Evolutionary conservation across 1,140 invertebrate species (phyloP).

Genomic region (Temnothorax nylanderi): DNA sequence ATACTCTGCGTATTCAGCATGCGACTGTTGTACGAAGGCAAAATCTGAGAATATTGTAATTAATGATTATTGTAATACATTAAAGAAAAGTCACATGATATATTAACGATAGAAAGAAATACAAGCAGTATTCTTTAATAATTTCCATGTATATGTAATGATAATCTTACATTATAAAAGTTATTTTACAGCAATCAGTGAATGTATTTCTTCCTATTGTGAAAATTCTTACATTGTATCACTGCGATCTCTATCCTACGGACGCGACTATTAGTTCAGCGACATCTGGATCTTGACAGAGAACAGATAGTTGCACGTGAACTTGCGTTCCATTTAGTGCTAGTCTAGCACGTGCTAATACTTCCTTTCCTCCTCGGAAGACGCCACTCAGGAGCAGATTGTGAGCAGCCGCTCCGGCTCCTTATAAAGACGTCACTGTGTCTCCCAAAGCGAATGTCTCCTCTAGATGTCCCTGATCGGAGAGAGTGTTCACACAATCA

Average conservation of each 20-base stretch:
- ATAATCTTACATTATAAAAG: conserved; percentile 35
- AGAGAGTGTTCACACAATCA: conserved; percentile 97
- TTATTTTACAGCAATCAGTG: conserved; percentile 30
- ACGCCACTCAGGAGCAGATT: conserved; percentile 93
- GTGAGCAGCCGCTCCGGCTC: conserved; percentile 95
- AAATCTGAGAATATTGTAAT: too few species aligned
- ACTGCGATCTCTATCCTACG: conserved; percentile 90
- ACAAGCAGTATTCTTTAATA: too few species aligned
- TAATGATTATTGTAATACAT: too few species aligned
- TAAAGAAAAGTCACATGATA: too few species aligned
- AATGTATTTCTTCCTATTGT: conserved; percentile 6
- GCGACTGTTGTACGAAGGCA: too few species aligned
- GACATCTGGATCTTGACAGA: conserved; percentile 90
- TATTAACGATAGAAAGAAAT: too few species aligned
- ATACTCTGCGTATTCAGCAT: too few species aligned
- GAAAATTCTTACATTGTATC: not conserved
- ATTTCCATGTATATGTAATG: conserved; percentile 1
- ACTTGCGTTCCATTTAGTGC: conserved; percentile 91
- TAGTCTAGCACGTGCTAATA: conserved; percentile 94
- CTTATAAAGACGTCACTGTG: conserved; percentile 92
- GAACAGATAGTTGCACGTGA: conserved; percentile 89
- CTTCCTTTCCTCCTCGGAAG: conserved; percentile 95
- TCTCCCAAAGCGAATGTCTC: conserved; percentile 95
- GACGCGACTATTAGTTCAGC: conserved; percentile 95
- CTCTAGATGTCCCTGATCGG: conserved; percentile 97